A percentile compares a stretch with the other conserved stretches of the same genome.
Conservation (phyloP, 2,113 vertebrate species). For the Acrocephalus arundinaceus region DNA sequence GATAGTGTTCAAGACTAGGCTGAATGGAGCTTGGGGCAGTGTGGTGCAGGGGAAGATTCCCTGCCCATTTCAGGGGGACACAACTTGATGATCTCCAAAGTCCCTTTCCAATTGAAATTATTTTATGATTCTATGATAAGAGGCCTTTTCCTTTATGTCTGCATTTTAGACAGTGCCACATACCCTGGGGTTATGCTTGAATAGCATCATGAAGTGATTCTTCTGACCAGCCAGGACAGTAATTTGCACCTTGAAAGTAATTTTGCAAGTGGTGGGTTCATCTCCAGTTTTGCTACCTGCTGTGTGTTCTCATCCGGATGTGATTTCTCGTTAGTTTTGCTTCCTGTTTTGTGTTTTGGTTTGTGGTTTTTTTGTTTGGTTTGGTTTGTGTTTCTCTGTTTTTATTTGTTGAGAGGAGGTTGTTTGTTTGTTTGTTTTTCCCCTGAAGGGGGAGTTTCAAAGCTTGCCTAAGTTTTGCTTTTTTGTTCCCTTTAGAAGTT, state of each 20-base stretch:
- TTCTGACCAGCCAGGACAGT: neutral
- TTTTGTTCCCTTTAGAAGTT: neutral
- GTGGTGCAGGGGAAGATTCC: neutral
- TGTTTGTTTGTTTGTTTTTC: neutral
- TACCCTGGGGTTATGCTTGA: neutral
- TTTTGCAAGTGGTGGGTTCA: neutral
- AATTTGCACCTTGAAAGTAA: neutral
- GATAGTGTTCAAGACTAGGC: neutral
- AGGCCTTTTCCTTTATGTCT: neutral
- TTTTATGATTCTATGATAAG: neutral
- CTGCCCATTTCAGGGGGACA: fast-evolving
- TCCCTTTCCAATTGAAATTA: neutral
- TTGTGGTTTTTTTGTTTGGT: neutral
- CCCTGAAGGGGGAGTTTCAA: neutral
- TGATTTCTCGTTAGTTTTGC: neutral
- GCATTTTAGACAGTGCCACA: neutral
- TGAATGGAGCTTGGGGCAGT: neutral
- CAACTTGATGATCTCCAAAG: neutral
- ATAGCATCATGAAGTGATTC: neutral
- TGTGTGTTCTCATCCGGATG: neutral
- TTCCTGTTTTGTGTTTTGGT: neutral
- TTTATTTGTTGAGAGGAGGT: neutral
- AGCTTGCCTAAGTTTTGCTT: neutral
- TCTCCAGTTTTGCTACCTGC: neutral
- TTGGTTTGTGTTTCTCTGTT: neutral